phyloP scores from a whole-genome alignment of 1,140 invertebrate genomes.

The Euwallacea similis region DNA sequence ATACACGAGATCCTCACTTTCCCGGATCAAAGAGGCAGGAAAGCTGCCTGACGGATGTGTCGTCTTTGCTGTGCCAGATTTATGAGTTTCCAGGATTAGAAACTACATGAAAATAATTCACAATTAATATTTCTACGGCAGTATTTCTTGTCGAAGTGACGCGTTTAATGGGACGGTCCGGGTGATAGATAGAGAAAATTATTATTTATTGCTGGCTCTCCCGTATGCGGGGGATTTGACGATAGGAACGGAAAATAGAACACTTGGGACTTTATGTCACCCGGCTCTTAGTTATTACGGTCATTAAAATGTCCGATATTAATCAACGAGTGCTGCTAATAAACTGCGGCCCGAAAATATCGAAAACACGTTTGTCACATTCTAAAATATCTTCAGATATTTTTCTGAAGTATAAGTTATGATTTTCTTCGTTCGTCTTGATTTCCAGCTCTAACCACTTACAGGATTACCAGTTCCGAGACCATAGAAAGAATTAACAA shows the following conservation, averaged over 20 bases:
- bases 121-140: constrained; percentile 35
- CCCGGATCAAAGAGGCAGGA: constrained; percentile 29
- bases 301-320: constrained; percentile 33
- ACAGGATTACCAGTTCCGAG: no score
- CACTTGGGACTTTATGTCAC: constrained; percentile 32
- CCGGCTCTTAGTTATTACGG: constrained; percentile 27
- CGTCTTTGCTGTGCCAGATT: constrained; percentile 23
- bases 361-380: constrained; percentile 22
- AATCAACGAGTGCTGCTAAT: constrained; percentile 19
- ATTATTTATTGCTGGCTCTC: constrained; percentile 30
- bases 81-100: constrained; percentile 15
- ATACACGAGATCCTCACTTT: constrained; percentile 15
- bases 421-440: no score
- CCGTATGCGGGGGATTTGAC: constrained; percentile 25
- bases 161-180: constrained; percentile 32
- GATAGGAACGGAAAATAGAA: constrained; percentile 34
- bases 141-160: constrained; percentile 36
- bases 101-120: constrained; percentile 35
- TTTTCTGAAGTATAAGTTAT: no score
- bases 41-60: constrained; percentile 32
- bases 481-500: no score
- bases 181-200: constrained; percentile 38
- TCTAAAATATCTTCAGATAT: background rate
- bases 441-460: no score
- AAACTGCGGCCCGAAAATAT: constrained; percentile 21